Evolutionary conservation across 2,888 invertebrate genomes (phyloP), one percentile per base, ranked within the genome.

Genomic region (Auanema sp.): DNA sequence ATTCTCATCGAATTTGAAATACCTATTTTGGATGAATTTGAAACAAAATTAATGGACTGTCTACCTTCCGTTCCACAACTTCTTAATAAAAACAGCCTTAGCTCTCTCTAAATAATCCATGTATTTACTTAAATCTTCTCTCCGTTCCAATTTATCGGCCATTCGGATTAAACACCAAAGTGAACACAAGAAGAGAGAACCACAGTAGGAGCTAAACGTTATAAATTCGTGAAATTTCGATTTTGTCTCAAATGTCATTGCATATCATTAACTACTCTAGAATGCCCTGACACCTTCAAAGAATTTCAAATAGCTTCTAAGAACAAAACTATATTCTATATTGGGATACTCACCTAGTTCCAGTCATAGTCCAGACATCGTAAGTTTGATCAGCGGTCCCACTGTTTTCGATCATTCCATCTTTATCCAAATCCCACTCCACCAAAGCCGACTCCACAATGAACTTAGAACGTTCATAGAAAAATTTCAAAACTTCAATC

Each of bases 321-420:
- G 21, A 21, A 47, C 6, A 3, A 23, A 3, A 23, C 3, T 18
- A 11, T 2, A 33, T 14, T n/a, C 10, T 33, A 5, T 23, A 50
- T 25, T 23, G n/a, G 0, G 33, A 51, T 5, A 18, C 58, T 80
- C 84, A 92, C 92, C 92, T 92, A 0, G 92, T 89, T 0, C 94
- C 94, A 1, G 88, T 88, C 91, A 93, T 93, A 50, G 90, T 89
- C 94, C 94, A 95, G 1, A 90, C 89, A 84, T 95, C 94, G 83
- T 89, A 92, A 0, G 92, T 92, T 85, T 94, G 93, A 86, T 95
- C 94, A 0, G 93, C 91, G 81, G 88, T 88, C 44, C 85, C 84
- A 41, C 89, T 89, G 85, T 93, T 92, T 85, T 94, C 93, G 75
- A 95, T 93, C 59, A 94, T 87, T 0, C 93, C 93, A 85, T 94